Evolutionary conservation across 2,888 invertebrate genomes (phyloP).

Genomic region (Erebia palarica): DNA sequence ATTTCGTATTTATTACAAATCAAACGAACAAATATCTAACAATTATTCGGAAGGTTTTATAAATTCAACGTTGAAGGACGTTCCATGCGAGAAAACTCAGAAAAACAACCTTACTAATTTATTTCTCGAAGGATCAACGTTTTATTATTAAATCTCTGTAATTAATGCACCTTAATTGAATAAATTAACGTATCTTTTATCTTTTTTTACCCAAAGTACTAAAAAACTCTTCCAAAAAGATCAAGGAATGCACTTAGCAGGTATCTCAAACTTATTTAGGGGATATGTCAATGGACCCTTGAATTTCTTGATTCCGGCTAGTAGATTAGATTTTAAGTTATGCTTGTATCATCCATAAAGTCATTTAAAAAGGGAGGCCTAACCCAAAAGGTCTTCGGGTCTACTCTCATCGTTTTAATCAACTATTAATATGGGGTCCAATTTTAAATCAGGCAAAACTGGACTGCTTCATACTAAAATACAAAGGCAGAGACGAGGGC

Average conservation of each 20-base stretch:
- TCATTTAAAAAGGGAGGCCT: no score
- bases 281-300: background rate
- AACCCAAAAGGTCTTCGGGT: no score
- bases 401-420: no score
- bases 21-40: no score
- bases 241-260: background rate
- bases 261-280: background rate
- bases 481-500: no score
- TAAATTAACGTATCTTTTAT: background rate
- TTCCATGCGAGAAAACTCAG: background rate
- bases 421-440: no score
- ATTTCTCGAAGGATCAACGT: background rate
- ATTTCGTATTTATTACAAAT: no score
- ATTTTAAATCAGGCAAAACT: no score
- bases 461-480: no score
- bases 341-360: no score
- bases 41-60: slow-evolving; percentile 2
- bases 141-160: background rate
- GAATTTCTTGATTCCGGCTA: background rate
- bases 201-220: background rate
- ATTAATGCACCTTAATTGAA: background rate
- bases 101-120: background rate
- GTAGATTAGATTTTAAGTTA: background rate
- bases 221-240: no score
- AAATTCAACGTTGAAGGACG: background rate